These are phyloP conservation scores for Merops nubicus DNA, from an alignment of 2,113 vertebrate genomes.

Conservation along the genomic window DNA sequence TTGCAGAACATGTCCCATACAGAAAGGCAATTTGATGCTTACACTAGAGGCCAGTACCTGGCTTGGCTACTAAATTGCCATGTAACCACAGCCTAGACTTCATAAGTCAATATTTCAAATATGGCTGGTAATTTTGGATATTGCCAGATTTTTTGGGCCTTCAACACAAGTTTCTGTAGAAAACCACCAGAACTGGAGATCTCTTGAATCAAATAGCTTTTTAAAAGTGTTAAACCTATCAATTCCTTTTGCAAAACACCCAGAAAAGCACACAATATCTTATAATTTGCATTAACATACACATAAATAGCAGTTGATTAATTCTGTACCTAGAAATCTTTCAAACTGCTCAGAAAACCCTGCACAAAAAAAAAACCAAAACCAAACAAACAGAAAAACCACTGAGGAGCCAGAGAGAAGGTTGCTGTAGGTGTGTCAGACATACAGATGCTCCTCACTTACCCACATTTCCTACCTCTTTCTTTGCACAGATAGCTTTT, in stretches of 20 bases:
- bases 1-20: fast-evolving
- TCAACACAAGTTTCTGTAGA: neutral
- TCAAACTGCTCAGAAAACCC: neutral
- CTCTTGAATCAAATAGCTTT: neutral
- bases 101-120: neutral
- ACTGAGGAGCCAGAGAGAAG: neutral
- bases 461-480: neutral
- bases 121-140: neutral
- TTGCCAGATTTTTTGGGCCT: neutral
- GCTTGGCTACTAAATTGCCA: neutral
- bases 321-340: neutral
- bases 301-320: neutral
- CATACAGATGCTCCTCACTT: neutral
- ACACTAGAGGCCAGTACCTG: neutral
- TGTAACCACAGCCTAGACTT: neutral
- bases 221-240: neutral
- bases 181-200: neutral
- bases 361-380: too few species aligned
- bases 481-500: neutral
- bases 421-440: neutral
- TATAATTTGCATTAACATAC: neutral
- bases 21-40: neutral
- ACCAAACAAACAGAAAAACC: too few species aligned
- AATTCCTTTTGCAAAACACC: neutral
- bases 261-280: neutral